Conservation (phyloP, 2,888 invertebrate genomes). For the Meteorus cinctellus region DNA sequence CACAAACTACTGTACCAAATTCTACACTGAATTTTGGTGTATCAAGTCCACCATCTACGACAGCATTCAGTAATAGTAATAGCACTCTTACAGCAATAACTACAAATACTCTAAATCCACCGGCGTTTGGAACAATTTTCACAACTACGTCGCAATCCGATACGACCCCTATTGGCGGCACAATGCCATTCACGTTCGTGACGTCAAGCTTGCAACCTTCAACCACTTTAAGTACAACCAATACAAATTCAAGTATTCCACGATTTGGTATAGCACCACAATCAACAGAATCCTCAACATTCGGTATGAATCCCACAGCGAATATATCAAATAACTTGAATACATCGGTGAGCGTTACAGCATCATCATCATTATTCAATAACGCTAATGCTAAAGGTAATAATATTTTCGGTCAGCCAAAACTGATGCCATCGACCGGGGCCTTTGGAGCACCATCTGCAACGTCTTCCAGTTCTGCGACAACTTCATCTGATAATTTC, state of each 20-base stretch:
- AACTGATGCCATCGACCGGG: slow-evolving; percentile 41
- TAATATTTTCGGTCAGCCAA: slow-evolving; percentile 51
- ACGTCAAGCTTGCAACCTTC: background rate
- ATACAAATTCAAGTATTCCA: slow-evolving; percentile 24
- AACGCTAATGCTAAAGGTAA: slow-evolving; percentile 44
- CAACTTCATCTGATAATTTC: background rate
- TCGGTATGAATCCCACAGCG: slow-evolving; percentile 32
- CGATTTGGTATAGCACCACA: background rate
- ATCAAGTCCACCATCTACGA: slow-evolving; percentile 16
- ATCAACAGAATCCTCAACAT: slow-evolving; percentile 28
- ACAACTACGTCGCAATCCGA: slow-evolving; percentile 25
- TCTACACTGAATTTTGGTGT: slow-evolving; percentile 19
- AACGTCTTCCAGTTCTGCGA: background rate
- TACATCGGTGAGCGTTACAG: slow-evolving; percentile 20
- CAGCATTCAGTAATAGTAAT: background rate
- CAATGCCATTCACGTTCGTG: background rate
- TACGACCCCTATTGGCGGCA: background rate
- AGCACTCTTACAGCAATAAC: background rate
- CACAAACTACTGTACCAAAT: background rate
- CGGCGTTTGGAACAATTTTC: slow-evolving; percentile 38
- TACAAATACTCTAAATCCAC: background rate
- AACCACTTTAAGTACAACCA: slow-evolving; percentile 9
- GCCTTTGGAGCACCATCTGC: background rate
- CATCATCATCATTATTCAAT: slow-evolving; percentile 37
- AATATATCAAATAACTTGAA: slow-evolving; percentile 41